Conservation (phyloP, 2,888 invertebrate genomes). For the Dioctria linearis region DNA sequence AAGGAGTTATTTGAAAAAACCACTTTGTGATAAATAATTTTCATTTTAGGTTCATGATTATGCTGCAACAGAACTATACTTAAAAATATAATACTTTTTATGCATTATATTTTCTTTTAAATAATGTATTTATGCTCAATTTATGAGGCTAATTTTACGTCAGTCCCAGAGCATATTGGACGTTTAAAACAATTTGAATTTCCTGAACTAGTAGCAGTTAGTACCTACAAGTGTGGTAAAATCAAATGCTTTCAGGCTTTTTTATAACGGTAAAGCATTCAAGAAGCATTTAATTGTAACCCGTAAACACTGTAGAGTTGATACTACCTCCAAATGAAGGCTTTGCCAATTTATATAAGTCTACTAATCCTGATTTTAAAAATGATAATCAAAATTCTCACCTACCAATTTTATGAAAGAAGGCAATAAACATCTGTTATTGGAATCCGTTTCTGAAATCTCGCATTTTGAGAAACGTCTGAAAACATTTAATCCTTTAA, state of each 20-base stretch:
- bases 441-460: background rate
- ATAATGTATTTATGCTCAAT: background rate
- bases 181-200: slow-evolving; percentile 3
- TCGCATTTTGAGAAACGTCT: background rate
- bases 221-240: background rate
- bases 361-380: background rate
- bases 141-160: background rate
- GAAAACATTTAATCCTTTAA: background rate
- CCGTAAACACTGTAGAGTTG: background rate
- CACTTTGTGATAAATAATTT: too few species aligned
- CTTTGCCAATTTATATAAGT: background rate
- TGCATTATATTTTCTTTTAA: background rate
- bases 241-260: background rate
- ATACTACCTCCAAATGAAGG: background rate
- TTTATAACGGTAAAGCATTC: background rate
- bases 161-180: background rate
- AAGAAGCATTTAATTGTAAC: background rate
- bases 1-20: too few species aligned
- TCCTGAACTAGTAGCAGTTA: background rate
- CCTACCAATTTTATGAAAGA: background rate
- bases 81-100: background rate
- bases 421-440: background rate
- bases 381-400: background rate
- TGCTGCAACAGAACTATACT: too few species aligned
- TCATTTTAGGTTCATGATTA: too few species aligned